A percentile compares a stretch with the other conserved stretches of the same genome.
Evolutionary conservation across 2,797 vertebrate genomes (phyloP).

Genomic region (Astyanax mexicanus): DNA sequence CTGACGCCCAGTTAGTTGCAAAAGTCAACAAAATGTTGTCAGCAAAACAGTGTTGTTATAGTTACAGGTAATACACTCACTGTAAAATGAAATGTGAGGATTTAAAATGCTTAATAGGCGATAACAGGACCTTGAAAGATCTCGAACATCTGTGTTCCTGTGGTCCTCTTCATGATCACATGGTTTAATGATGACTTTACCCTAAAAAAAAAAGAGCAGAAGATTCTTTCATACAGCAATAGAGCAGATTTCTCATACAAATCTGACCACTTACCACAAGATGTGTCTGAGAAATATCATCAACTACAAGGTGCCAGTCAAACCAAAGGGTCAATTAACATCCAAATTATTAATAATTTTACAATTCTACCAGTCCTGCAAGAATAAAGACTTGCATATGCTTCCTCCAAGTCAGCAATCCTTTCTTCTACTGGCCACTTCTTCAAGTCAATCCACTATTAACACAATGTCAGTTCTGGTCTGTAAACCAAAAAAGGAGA

Average conservation of each 20-base stretch:
- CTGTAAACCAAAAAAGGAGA: too few relatives aligned
- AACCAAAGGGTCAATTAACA: too few relatives aligned
- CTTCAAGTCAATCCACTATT: too few relatives aligned
- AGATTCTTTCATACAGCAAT: neutral
- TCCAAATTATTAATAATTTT: too few relatives aligned
- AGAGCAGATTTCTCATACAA: conserved; percentile 5
- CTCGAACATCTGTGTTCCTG: conserved; percentile 9
- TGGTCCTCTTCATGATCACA: conserved; percentile 9
- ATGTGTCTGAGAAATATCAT: too few relatives aligned
- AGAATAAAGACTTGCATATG: too few relatives aligned
- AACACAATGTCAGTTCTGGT: too few relatives aligned
- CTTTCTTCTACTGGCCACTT: too few relatives aligned
- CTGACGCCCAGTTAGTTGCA: neutral
- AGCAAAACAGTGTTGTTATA: conserved; percentile 13
- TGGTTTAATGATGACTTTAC: conserved; percentile 4
- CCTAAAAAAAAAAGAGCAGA: conserved; percentile 8
- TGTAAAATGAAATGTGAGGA: neutral
- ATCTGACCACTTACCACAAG: conserved; percentile 11
- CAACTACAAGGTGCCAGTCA: too few relatives aligned
- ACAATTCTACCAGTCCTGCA: too few relatives aligned
- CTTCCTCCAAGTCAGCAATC: too few relatives aligned
- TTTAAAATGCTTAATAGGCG: neutral
- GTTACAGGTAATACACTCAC: conserved; percentile 7
- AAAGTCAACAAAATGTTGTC: neutral
- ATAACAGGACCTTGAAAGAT: neutral